Evolutionary conservation across 2,797 vertebrate genomes (phyloP).

Genomic region (Gastrophryne carolinensis): DNA sequence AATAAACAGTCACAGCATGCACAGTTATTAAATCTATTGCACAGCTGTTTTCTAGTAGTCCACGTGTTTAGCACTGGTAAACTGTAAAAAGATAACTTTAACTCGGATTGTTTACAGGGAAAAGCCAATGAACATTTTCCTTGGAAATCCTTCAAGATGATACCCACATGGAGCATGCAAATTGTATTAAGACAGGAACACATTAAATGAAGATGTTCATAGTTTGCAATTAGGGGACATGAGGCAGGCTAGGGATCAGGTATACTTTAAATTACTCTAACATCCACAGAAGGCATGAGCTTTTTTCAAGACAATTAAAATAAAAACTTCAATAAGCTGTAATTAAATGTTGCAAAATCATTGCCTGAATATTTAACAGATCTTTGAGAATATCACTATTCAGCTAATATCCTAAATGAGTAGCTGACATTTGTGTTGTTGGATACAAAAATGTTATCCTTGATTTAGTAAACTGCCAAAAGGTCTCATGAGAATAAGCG

Average conservation of each 20-base stretch:
- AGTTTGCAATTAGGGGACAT: slow-evolving; percentile 43
- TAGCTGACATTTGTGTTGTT: no score
- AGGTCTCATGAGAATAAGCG: no score
- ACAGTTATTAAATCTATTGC: slow-evolving; percentile 24
- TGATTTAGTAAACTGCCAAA: no score
- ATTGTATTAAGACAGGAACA: slow-evolving; percentile 44
- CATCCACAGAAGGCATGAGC: slow-evolving; percentile 16
- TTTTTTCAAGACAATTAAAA: slow-evolving; percentile 5
- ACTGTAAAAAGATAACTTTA: slow-evolving; percentile 48
- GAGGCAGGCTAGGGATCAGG: slow-evolving; percentile 19
- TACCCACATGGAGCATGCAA: slow-evolving; percentile 39
- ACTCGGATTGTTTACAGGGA: slow-evolving; percentile 43
- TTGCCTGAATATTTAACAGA: no score
- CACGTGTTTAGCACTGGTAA: slow-evolving; percentile 19
- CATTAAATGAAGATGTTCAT: slow-evolving; percentile 43
- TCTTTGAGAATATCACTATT: no score
- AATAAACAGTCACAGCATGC: slow-evolving; percentile 44
- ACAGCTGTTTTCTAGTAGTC: slow-evolving; percentile 44
- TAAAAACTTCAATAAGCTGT: no score
- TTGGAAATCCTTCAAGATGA: slow-evolving; percentile 32
- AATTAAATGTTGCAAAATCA: no score
- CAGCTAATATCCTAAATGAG: no score
- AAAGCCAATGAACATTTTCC: slow-evolving; percentile 38
- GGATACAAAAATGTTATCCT: no score
- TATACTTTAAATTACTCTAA: slow-evolving; percentile 22